Evolutionary conservation across 1,140 invertebrate species (phyloP).

Genomic region (Neuroterus valhalla): DNA sequence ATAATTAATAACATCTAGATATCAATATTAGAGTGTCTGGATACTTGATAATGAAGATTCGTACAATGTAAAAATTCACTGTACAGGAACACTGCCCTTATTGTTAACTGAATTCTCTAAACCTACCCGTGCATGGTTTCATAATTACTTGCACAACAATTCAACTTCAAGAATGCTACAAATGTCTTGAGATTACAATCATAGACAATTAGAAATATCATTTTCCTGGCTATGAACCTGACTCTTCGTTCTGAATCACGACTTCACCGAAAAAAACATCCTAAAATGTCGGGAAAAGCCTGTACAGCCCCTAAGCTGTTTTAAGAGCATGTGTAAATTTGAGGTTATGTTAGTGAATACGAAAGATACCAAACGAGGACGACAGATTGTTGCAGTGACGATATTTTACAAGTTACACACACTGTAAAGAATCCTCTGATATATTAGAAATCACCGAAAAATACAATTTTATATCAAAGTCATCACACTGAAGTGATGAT

Average conservation of each 20-base stretch:
- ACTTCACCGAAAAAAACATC: not conserved
- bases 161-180: not conserved
- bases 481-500: not conserved
- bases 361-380: not conserved
- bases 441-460: no score
- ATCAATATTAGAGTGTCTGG: no score
- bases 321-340: slow-evolving; percentile 14
- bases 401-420: not conserved
- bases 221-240: no score
- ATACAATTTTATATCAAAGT: no score
- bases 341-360: slow-evolving; percentile 2
- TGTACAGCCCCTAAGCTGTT: no score
- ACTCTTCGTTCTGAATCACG: not conserved
- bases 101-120: not conserved
- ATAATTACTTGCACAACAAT: not conserved
- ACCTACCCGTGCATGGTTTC: not conserved
- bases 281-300: not conserved
- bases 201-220: no score
- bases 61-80: not conserved
- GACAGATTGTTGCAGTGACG: not conserved
- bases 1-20: no score
- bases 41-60: no score
- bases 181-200: no score
- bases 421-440: no score
- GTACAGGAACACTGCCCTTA: not conserved